Percentiles rank a stretch among this genome's conserved stretches.
phyloP scores from a whole-genome alignment of 2,797 vertebrate species.

The Spinibarbus caldwelli region DNA sequence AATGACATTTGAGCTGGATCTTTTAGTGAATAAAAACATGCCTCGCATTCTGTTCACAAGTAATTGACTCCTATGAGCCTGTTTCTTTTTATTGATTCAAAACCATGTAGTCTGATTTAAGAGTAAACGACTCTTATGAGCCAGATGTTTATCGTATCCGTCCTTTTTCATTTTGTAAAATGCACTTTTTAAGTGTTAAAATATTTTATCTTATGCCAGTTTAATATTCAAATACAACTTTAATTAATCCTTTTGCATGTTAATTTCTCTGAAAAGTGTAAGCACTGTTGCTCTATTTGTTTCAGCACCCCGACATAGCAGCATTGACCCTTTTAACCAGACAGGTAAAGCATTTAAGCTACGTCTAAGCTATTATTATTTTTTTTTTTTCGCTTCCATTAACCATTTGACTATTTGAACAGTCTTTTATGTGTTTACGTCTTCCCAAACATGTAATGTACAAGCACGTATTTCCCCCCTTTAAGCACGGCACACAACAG shows the following conservation, averaged over 20 bases:
- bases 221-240: not conserved
- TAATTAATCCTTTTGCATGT: not conserved
- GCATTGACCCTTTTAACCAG: not conserved
- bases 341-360: not conserved
- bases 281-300: not conserved
- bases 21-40: not conserved
- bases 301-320: not conserved
- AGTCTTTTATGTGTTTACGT: not conserved
- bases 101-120: not conserved
- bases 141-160: no score
- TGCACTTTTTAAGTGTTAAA: no score
- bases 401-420: not conserved
- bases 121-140: not conserved
- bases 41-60: no score
- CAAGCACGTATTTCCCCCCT: slow-evolving; percentile 47
- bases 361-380: not conserved
- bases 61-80: not conserved
- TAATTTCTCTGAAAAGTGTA: not conserved
- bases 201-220: not conserved
- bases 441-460: slow-evolving; percentile 24
- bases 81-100: not conserved
- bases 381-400: not conserved
- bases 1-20: not conserved
- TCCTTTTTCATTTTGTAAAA: no score
- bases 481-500: slow-evolving; percentile 53